A percentile compares a stretch with the other conserved stretches of the same genome.
These are phyloP conservation scores for Leptinotarsa tumamoca DNA, from an alignment of 2,888 invertebrate species.

Conservation along the genomic window DNA sequence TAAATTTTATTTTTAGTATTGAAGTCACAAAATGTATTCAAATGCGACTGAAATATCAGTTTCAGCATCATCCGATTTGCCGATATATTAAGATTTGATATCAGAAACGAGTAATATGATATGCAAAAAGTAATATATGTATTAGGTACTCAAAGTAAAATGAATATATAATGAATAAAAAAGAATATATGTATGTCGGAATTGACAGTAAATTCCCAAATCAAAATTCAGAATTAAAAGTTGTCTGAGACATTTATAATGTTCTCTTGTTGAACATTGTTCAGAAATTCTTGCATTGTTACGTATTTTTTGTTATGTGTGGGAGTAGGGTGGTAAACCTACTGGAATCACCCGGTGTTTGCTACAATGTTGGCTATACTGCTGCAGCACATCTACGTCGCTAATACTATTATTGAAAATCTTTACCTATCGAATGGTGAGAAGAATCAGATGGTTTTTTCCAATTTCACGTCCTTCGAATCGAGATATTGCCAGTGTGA, in stretches of 20 bases:
- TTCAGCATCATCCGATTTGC: no score
- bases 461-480: conserved; percentile 1
- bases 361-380: conserved; percentile 67
- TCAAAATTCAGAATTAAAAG: background rate
- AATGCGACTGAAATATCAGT: no score
- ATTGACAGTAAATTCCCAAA: background rate
- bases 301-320: conserved; percentile 65
- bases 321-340: conserved; percentile 66
- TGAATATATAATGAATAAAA: no score
- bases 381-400: conserved; percentile 67
- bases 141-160: no score
- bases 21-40: no score
- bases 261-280: background rate
- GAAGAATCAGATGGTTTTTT: conserved; percentile 31
- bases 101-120: no score
- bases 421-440: conserved; percentile 57
- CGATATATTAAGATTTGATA: no score
- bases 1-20: no score
- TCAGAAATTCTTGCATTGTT: conserved; percentile 47
- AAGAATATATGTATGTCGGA: no score
- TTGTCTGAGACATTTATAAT: background rate
- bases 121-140: no score
- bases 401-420: conserved; percentile 54
- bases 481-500: background rate
- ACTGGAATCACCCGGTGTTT: conserved; percentile 66